These are phyloP conservation scores for Myopa testacea DNA, from an alignment of 2,888 invertebrate species.

Conservation along the genomic window DNA sequence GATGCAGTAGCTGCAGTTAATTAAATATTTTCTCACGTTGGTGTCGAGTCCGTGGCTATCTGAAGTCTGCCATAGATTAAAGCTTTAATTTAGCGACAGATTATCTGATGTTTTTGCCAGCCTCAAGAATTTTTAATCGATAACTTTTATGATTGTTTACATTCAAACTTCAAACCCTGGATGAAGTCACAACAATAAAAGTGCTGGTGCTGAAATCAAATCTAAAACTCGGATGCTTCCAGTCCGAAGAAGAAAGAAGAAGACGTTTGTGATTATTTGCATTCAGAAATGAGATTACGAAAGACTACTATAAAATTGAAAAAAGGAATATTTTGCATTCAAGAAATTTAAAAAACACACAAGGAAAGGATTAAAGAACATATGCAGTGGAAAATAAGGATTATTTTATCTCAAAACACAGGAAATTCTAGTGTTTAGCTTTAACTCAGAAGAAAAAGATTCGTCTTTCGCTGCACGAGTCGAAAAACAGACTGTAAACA, in stretches of 20 bases:
- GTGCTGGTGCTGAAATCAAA: not conserved
- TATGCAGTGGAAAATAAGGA: not conserved
- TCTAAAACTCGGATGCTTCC: no score
- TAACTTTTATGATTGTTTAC: slow-evolving; percentile 7
- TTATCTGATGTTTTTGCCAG: no score
- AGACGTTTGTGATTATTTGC: no score
- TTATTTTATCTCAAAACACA: not conserved
- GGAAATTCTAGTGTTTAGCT: not conserved
- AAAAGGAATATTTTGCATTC: no score
- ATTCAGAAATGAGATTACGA: no score
- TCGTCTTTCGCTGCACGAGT: not conserved
- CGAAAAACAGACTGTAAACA: not conserved
- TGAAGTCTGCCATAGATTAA: not conserved
- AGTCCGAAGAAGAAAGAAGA: no score
- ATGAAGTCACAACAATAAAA: slow-evolving; percentile 41
- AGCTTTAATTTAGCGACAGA: not conserved
- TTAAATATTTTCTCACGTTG: slow-evolving; percentile 18
- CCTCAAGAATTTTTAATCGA: not conserved
- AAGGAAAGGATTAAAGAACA: no score
- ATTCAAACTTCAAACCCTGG: slow-evolving; percentile 31
- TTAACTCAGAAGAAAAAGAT: not conserved
- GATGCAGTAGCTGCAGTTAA: slow-evolving; percentile 12
- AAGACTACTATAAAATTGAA: no score
- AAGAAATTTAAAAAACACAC: no score
- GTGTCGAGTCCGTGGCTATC: not conserved